These are phyloP conservation scores for Chrysomela aeneicollis DNA, from an alignment of 2,888 invertebrate species.

Conservation along the genomic window DNA sequence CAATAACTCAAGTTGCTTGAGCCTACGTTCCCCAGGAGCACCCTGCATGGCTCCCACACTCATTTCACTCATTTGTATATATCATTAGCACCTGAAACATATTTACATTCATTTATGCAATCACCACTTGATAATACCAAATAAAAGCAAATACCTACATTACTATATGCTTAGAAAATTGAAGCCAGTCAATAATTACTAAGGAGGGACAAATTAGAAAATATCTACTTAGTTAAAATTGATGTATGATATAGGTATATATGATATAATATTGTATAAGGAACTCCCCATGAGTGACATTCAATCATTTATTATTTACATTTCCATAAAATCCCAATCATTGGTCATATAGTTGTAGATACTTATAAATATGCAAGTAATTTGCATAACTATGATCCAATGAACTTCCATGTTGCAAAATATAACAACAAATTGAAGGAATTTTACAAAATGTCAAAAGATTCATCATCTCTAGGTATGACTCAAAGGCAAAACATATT, in stretches of 20 bases:
- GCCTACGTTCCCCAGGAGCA: constrained; percentile 76
- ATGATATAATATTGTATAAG: background rate
- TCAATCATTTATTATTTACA: background rate
- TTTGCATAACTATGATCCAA: background rate
- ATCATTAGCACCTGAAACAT: constrained; percentile 43
- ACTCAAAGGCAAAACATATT: background rate
- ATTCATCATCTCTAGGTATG: background rate
- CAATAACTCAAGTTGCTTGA: constrained; percentile 85
- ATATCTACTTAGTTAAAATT: no score
- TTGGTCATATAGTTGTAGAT: background rate
- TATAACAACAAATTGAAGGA: background rate
- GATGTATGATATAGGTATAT: no score
- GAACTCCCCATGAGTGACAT: constrained; percentile 1
- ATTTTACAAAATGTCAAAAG: constrained; percentile 3
- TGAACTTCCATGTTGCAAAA: background rate
- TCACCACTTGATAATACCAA: background rate
- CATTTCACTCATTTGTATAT: constrained; percentile 56
- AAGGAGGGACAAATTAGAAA: no score
- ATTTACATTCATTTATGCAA: constrained; percentile 3
- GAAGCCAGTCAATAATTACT: background rate
- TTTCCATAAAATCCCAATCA: background rate
- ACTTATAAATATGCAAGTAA: background rate
- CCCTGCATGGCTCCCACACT: constrained; percentile 63
- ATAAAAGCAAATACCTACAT: background rate
- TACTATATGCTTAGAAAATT: background rate